Evolutionary conservation across 1,140 invertebrate genomes (phyloP), one percentile per base, ranked within the genome.

Genomic region (Helicoverpa zea): DNA sequence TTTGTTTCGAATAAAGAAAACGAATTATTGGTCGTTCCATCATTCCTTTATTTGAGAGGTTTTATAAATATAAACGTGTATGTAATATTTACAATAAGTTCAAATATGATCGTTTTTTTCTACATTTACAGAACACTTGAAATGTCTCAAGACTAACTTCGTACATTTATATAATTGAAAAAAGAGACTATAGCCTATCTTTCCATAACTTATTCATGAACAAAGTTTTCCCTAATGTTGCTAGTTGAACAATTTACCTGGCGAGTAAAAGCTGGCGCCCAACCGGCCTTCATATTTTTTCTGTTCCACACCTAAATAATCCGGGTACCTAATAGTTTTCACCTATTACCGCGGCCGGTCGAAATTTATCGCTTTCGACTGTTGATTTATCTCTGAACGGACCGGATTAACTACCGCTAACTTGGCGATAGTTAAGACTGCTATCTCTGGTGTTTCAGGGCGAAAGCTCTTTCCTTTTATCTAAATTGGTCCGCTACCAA

Each of bases 401-500:
- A 88, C 86, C 88, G 92, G 92, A 94, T 95, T 94, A 95, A 95
- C 88, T 94, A 92, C 91, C 90, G 92, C 94, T 95, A 95, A 95
- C 91, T 95, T 94, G 92, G 92, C 92, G 91, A 95, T 95, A 95
- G 94, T 95, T 95, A 95, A 95, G 93, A 92, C 91, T 91, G 86
- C 92, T 94, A 94, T 94, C 93, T 93, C 88, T 91, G 91, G 92
- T 94, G 90, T 94, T 93, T 90, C 91, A 91, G 90, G 89, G 90
- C 88, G 88, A 91, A 92, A 94, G 92, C 91, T 93, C 92, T 94
- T 93, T 94, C 92, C 94, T 95, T 95, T 95, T 95, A 95, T 95
- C 94, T 95, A 95, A 95, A 95, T 95, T 95, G 94, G 94, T 95
- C 88, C 89, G 89, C 88, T 91, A 93, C 92, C 92, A 95, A 95